These are phyloP conservation scores for Eustalomyia histrio DNA, from an alignment of 2,888 invertebrate species.

Conservation along the genomic window DNA sequence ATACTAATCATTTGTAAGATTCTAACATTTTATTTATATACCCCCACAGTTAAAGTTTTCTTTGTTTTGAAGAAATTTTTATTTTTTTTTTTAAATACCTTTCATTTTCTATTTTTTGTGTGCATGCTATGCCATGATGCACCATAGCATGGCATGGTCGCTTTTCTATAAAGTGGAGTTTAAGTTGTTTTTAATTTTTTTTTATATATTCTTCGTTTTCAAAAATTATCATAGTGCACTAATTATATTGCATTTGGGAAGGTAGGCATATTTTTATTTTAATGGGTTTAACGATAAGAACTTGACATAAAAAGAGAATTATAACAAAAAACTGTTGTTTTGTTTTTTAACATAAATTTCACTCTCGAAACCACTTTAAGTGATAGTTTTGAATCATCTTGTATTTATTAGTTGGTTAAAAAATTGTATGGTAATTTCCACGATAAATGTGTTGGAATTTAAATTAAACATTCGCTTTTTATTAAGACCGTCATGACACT, in stretches of 20 bases:
- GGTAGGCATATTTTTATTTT: constrained; percentile 21
- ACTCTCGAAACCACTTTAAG: constrained; percentile 25
- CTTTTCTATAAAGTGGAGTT: constrained; percentile 19
- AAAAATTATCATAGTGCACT: constrained; percentile 53
- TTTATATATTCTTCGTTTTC: constrained; percentile 11
- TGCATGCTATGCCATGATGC: not conserved
- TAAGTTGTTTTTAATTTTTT: constrained; percentile 26
- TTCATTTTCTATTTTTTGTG: constrained; percentile 35
- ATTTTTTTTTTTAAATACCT: constrained; percentile 24
- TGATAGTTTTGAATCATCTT: constrained; percentile 22
- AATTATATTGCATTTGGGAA: constrained; percentile 39
- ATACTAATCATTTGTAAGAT: constrained; percentile 32
- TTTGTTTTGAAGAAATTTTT: constrained; percentile 3
- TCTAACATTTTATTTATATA: constrained; percentile 58
- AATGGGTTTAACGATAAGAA: constrained; percentile 54
- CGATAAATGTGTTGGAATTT: not conserved
- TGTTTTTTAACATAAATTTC: constrained; percentile 19
- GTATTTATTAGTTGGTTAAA: not conserved
- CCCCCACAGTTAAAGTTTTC: constrained; percentile 20
- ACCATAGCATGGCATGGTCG: no score
- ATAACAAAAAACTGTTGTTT: not conserved
- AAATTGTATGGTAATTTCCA: constrained; percentile 15
- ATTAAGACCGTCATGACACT: no score
- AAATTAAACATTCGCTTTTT: no score
- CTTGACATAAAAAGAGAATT: constrained; percentile 36